phyloP scores from a whole-genome alignment of 2,797 vertebrate species.

The Rallus crepitans region DNA sequence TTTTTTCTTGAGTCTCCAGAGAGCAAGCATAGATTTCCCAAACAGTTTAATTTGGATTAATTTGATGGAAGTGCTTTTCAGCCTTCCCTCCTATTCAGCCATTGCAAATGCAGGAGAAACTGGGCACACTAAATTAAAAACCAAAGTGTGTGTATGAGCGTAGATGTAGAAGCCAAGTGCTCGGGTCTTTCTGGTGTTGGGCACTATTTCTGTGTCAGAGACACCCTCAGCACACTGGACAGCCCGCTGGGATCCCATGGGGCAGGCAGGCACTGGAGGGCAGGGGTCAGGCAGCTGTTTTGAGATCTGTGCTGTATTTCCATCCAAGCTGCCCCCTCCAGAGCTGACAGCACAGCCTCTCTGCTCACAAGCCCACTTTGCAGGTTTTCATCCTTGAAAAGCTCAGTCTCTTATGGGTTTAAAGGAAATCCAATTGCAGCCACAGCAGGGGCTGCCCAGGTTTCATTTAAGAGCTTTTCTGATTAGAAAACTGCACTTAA shows the following conservation, averaged over 20 bases:
- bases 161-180: neutral
- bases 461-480: conserved; percentile 19
- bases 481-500: neutral
- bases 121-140: neutral
- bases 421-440: neutral
- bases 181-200: neutral
- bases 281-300: neutral
- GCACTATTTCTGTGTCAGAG: neutral
- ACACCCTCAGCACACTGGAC: neutral
- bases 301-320: neutral
- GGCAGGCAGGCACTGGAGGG: neutral
- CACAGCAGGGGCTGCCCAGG: neutral
- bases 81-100: neutral
- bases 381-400: conserved; percentile 1
- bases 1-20: neutral
- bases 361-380: neutral
- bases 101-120: neutral
- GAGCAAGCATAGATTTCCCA: neutral
- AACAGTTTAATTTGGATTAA: neutral
- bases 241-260: neutral
- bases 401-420: neutral
- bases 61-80: neutral
- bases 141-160: neutral
- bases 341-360: neutral
- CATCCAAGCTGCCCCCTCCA: neutral